Percentiles rank a stretch among this genome's conserved stretches.
Evolutionary conservation across 1,140 invertebrate species (phyloP).

Genomic region (Alviniconcha marisindica): DNA sequence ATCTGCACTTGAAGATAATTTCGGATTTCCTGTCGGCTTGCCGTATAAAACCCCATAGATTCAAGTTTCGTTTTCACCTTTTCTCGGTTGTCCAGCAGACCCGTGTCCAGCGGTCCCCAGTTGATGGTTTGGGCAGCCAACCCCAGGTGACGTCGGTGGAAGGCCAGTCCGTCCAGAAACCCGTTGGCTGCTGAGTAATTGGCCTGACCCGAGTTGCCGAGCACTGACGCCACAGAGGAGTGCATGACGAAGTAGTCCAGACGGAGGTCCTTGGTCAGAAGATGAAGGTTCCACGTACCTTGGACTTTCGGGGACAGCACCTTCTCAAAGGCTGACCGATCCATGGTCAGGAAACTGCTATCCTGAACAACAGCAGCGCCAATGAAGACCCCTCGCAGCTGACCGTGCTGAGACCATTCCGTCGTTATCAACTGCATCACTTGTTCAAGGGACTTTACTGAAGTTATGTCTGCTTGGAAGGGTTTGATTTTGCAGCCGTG

Average conservation of each 20-base stretch:
- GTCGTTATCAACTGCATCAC: too few species aligned
- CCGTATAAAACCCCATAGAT: constrained; percentile 27
- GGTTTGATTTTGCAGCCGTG: constrained; percentile 39
- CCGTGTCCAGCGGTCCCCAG: constrained; percentile 57
- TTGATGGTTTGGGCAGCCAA: constrained; percentile 57
- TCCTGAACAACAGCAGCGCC: constrained; percentile 62
- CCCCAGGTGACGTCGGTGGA: constrained; percentile 45
- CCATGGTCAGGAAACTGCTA: constrained; percentile 50
- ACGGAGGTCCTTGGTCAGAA: constrained; percentile 44
- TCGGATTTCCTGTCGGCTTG: constrained; percentile 39
- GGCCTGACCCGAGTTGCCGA: constrained; percentile 57
- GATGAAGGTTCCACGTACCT: constrained; percentile 64
- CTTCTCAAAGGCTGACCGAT: constrained; percentile 47
- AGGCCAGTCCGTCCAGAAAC: constrained; percentile 59
- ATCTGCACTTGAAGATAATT: constrained; percentile 32
- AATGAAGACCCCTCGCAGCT: constrained; percentile 61
- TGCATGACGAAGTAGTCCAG: constrained; percentile 64
- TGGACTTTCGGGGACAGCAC: constrained; percentile 38
- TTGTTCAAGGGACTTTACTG: constrained; percentile 29
- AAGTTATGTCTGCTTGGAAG: constrained; percentile 51
- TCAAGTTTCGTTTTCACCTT: constrained; percentile 18
- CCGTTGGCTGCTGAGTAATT: constrained; percentile 60
- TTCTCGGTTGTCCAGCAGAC: constrained; percentile 46
- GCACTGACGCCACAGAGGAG: constrained; percentile 55
- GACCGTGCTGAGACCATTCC: too few species aligned